These are phyloP conservation scores for Jaculus jaculus DNA, from an alignment of 2,113 vertebrate species.

Conservation along the genomic window DNA sequence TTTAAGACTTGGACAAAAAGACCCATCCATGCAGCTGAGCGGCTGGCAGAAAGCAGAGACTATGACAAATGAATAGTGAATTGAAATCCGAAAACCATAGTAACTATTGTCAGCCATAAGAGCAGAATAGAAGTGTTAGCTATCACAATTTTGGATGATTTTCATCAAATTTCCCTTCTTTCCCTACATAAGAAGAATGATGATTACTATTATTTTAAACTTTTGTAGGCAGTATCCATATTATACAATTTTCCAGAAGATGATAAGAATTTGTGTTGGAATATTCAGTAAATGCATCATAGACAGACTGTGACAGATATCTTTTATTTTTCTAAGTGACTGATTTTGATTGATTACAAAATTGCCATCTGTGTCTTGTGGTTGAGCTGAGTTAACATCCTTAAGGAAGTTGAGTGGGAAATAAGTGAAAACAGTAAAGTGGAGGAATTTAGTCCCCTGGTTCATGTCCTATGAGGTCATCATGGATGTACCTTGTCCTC, in stretches of 20 bases:
- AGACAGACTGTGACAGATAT: neutral
- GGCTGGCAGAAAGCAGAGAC: neutral
- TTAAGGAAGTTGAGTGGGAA: neutral
- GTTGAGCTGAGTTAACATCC: neutral
- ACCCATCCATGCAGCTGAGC: neutral
- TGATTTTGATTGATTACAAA: neutral
- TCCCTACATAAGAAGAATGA: neutral
- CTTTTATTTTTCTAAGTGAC: neutral
- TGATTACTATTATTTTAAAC: neutral
- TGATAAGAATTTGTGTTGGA: neutral
- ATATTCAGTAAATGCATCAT: fast-evolving
- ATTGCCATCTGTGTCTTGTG: neutral
- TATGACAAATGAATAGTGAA: neutral
- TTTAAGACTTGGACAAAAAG: neutral
- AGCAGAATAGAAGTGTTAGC: neutral
- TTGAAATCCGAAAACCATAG: neutral
- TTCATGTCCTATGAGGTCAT: neutral
- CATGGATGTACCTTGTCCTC: neutral
- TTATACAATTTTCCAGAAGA: no score
- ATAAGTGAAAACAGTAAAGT: neutral
- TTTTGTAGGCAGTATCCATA: neutral
- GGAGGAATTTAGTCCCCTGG: neutral
- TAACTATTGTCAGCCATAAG: neutral
- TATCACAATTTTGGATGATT: neutral
- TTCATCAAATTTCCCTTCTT: neutral